A percentile compares a stretch with the other conserved stretches of the same genome.
phyloP scores from a whole-genome alignment of 2,888 invertebrate species.

The Diachrysia chrysitis region DNA sequence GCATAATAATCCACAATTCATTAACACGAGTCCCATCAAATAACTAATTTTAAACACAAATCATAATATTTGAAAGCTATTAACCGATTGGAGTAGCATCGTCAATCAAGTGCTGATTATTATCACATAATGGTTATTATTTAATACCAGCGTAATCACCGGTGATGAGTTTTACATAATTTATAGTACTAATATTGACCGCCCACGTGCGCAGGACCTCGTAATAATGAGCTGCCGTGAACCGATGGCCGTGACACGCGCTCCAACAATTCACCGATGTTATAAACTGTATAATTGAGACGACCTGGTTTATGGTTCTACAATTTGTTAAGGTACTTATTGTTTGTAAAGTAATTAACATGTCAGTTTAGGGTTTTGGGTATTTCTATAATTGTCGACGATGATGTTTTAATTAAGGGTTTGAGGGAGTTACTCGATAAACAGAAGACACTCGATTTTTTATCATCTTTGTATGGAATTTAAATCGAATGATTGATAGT shows the following conservation, averaged over 20 bases:
- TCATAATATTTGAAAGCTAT: constrained; percentile 11
- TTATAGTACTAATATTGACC: constrained; percentile 59
- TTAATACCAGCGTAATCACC: constrained; percentile 55
- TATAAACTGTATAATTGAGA: constrained; percentile 27
- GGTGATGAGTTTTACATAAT: constrained; percentile 65
- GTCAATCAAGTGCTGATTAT: constrained; percentile 49
- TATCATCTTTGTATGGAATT: too few relatives aligned
- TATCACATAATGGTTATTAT: constrained; percentile 59
- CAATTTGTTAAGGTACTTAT: not conserved
- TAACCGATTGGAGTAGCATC: constrained; percentile 21
- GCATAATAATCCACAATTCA: not conserved
- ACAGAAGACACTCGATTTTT: not conserved
- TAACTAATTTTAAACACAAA: constrained; percentile 24
- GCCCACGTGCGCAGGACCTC: constrained; percentile 59
- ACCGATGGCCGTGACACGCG: constrained; percentile 58
- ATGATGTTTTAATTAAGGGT: constrained; percentile 3
- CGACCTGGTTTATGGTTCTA: constrained; percentile 18
- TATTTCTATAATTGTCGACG: not conserved
- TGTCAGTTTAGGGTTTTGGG: not conserved
- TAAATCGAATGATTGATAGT: too few relatives aligned
- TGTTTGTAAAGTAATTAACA: not conserved
- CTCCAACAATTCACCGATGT: constrained; percentile 29
- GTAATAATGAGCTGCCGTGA: constrained; percentile 61
- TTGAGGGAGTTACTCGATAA: not conserved
- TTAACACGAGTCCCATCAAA: constrained; percentile 20